phyloP scores from a whole-genome alignment of 2,797 vertebrate species.

The Tarsius wallacei region DNA sequence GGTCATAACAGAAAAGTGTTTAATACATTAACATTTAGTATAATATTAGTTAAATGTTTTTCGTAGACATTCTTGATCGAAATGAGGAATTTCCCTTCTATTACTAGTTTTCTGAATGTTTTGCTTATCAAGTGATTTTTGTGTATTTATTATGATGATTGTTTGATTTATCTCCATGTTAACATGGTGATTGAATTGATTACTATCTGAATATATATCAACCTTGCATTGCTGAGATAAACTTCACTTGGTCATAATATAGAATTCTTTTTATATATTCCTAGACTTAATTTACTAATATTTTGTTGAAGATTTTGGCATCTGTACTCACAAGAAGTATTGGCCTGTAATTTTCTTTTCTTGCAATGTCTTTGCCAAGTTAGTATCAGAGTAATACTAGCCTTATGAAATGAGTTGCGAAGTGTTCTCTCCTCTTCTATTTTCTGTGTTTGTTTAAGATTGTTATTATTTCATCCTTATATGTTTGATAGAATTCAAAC shows the following conservation, averaged over 20 bases:
- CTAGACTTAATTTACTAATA: neutral
- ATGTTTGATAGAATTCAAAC: neutral
- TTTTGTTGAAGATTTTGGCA: neutral
- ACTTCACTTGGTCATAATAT: neutral
- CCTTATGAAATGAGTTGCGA: neutral
- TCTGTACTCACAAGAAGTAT: neutral
- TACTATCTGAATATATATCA: neutral
- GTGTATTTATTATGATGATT: neutral
- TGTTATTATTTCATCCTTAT: conserved; percentile 21
- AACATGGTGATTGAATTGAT: neutral
- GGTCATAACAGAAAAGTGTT: neutral
- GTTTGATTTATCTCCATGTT: neutral
- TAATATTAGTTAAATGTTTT: neutral
- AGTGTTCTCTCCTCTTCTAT: neutral
- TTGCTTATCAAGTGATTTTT: neutral
- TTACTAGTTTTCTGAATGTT: neutral
- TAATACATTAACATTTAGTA: neutral
- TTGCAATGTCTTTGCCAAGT: neutral
- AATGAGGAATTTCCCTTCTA: neutral
- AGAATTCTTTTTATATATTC: neutral
- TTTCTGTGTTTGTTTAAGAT: neutral
- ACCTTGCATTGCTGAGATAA: neutral
- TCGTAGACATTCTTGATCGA: neutral
- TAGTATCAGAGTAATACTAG: neutral
- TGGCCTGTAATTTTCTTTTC: neutral